Evolutionary conservation across 2,113 vertebrate species (phyloP), one percentile per base, ranked within the genome.

Genomic region (Arizona elegans): DNA sequence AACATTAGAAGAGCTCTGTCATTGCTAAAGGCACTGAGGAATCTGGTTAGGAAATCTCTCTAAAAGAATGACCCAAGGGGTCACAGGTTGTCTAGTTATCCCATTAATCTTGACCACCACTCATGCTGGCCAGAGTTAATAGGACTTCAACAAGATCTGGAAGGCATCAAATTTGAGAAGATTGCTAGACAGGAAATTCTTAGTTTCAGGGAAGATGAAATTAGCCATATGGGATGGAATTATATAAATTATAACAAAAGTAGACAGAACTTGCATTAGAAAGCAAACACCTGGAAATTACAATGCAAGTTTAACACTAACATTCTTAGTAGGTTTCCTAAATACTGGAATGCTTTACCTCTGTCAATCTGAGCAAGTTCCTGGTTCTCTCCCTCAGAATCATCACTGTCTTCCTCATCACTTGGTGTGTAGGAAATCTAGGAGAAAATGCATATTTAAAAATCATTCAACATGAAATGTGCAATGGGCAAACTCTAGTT

Each of bases 311-410:
- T 21, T 56, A n/a, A n/a, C 2, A 52, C 13, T 47, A 50, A n/a
- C 24, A 90, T 15, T 8, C 26, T 86, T 70, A 26, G n/a, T 6
- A 55, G 23, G 29, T 85, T 93, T 94, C 88, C 87, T 90, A 70
- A 53, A 29, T 55, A 54, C 21, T 70, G 70, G 13, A 86, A 87
- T 17, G 19, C 47, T 95, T 97, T 96, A 99, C 98, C 98, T 98
- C 98, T 98, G 95, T 99, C 98, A 85, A 99, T 99, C 96, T 99
- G 98, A 96, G 98, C 98, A 96, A 99, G 98, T 96, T 99, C 98
- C 96, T 98, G 98, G 97, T 99, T 99, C 96, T 99, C 98, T 92
- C 98, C 98, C 95, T 99, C 98, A 87, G 98, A 99, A 96, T 99
- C 98, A 10, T 99, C 98, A 47, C 98, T 99, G 97, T 99, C 98